phyloP scores from a whole-genome alignment of 2,797 vertebrate species.

The Pelodytes ibericus region DNA sequence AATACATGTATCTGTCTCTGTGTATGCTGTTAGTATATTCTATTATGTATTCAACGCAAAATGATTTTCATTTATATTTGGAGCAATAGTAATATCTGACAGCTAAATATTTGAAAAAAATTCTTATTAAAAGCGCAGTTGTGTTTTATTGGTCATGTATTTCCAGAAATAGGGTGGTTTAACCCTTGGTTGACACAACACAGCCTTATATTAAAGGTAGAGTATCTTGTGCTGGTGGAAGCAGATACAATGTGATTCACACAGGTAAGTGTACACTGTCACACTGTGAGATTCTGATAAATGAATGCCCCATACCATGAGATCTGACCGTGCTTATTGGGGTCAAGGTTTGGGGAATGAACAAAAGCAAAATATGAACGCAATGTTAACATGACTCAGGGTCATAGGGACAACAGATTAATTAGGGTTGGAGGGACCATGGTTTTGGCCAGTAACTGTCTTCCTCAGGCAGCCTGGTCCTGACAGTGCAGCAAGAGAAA shows the following conservation, averaged over 20 bases:
- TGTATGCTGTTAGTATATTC: no score
- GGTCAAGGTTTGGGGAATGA: slow-evolving; percentile 57
- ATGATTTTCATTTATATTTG: no score
- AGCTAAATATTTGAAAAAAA: no score
- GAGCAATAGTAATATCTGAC: no score
- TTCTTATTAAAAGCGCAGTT: no score
- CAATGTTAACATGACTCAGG: slow-evolving; percentile 68
- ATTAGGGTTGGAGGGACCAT: slow-evolving; percentile 64
- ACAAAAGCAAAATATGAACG: slow-evolving; percentile 46
- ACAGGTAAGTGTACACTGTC: not conserved
- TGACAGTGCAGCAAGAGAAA: slow-evolving; percentile 71
- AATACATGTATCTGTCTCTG: no score
- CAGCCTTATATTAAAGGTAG: not conserved
- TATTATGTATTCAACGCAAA: no score
- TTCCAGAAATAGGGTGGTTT: no score
- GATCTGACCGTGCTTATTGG: slow-evolving; percentile 24
- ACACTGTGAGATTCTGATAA: not conserved
- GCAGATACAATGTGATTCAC: not conserved
- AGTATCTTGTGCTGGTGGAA: no score
- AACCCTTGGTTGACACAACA: no score
- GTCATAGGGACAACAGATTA: slow-evolving; percentile 68
- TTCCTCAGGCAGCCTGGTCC: slow-evolving; percentile 57
- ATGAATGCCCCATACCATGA: not conserved
- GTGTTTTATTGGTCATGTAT: no score
- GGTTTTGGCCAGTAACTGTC: slow-evolving; percentile 59